A percentile compares a stretch with the other conserved stretches of the same genome.
Conservation (phyloP, 2,113 vertebrate genomes). For the Proterorhinus semilunaris region DNA sequence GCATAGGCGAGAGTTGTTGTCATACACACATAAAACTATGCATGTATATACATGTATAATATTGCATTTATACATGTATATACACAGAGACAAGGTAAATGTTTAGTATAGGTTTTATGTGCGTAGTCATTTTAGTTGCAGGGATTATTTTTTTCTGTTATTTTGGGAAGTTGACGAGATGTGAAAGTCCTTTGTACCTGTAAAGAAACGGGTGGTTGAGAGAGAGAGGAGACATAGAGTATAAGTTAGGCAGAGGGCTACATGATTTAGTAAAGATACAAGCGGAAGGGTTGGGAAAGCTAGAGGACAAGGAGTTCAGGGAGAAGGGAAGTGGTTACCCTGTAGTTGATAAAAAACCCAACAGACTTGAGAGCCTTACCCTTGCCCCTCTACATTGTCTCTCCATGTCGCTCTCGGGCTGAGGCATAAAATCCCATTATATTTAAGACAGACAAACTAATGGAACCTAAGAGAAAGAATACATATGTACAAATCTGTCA, state of each 20-base stretch:
- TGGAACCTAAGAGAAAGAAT: slow-evolving; percentile 99
- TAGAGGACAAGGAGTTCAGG: slow-evolving; percentile 65
- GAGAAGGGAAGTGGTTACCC: slow-evolving; percentile 69
- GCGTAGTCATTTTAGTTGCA: slow-evolving; percentile 71
- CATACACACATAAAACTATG: slow-evolving; percentile 79
- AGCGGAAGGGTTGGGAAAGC: slow-evolving; percentile 62
- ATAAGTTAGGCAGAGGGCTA: slow-evolving; percentile 72
- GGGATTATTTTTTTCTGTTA: slow-evolving; percentile 71
- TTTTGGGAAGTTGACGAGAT: slow-evolving; percentile 70
- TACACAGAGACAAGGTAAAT: slow-evolving; percentile 77
- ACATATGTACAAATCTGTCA: slow-evolving; percentile 86
- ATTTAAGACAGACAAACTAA: slow-evolving; percentile 99
- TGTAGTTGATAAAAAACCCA: slow-evolving; percentile 81
- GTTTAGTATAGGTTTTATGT: slow-evolving; percentile 78
- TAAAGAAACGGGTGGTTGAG: slow-evolving; percentile 92
- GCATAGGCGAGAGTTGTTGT: slow-evolving; percentile 83
- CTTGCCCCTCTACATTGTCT: slow-evolving; percentile 91
- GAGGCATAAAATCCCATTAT: slow-evolving; percentile 90
- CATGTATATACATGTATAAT: slow-evolving; percentile 81
- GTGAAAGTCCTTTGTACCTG: slow-evolving; percentile 94
- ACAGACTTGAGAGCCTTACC: slow-evolving; percentile 97
- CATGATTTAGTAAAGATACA: slow-evolving; percentile 68
- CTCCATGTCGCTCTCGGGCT: slow-evolving; percentile 87
- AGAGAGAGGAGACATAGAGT: slow-evolving; percentile 78
- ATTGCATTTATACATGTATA: slow-evolving; percentile 81